Evolutionary conservation across 1,140 invertebrate species (phyloP).

Genomic region (Bradysia coprophila): DNA sequence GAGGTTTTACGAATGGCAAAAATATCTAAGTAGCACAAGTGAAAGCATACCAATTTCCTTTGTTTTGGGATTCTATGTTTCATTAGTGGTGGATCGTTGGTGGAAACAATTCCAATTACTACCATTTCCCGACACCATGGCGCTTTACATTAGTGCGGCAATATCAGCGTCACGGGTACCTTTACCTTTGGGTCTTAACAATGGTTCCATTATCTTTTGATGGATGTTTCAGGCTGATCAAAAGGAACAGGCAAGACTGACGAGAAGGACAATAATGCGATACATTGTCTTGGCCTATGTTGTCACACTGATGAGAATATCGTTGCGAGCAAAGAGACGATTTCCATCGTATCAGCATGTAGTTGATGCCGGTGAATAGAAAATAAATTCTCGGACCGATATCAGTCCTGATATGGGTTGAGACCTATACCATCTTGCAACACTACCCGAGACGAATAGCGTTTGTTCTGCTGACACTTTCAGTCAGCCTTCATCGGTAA

Average conservation of each 20-base stretch:
- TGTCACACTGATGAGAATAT: slow-evolving; percentile 70
- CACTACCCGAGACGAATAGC: too few relatives aligned
- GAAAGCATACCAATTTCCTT: slow-evolving; percentile 85
- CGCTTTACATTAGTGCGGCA: slow-evolving; percentile 73
- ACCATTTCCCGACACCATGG: slow-evolving; percentile 79
- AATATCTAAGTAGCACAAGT: slow-evolving; percentile 61
- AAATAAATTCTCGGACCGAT: too few relatives aligned
- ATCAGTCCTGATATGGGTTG: too few relatives aligned
- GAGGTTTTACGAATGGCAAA: slow-evolving; percentile 58
- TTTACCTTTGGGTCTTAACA: too few relatives aligned
- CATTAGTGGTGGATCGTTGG: slow-evolving; percentile 76
- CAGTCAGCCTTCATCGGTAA: too few relatives aligned
- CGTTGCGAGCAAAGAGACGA: slow-evolving; percentile 68
- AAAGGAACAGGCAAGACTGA: slow-evolving; percentile 69
- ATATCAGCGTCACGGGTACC: too few relatives aligned
- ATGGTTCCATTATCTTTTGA: not conserved
- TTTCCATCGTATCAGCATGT: slow-evolving; percentile 82
- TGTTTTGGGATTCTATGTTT: slow-evolving; percentile 86
- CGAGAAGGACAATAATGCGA: slow-evolving; percentile 76
- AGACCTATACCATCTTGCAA: too few relatives aligned
- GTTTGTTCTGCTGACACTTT: too few relatives aligned
- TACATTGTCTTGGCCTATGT: slow-evolving; percentile 79
- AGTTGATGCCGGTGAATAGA: slow-evolving; percentile 60
- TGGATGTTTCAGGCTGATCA: slow-evolving; percentile 25
- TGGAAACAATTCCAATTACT: slow-evolving; percentile 82